Evolutionary conservation across 2,797 vertebrate genomes (phyloP), one percentile per base, ranked within the genome.

Genomic region (Nyctibius grandis): DNA sequence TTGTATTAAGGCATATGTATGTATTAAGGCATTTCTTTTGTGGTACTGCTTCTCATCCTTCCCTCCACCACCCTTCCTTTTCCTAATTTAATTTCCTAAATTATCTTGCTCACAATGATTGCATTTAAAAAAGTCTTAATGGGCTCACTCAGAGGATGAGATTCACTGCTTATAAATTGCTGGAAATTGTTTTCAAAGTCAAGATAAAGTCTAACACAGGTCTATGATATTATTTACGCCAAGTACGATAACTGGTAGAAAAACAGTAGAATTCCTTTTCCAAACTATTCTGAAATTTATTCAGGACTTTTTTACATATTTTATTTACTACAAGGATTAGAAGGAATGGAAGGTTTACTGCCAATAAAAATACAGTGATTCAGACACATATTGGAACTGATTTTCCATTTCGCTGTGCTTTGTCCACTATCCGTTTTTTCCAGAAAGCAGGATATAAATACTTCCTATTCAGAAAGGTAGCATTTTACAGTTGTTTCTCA

Each of bases 351-450:
- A 67, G 8, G 6, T 45, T 36, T 92, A n/a, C 5, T 33, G 12
- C 3, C 11, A 51, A 51, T 17, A 48, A 23, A 48, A 59, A 23
- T 9, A 28, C 4, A 51, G 0, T 74, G 56, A 34, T 87, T 91
- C 29, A 78, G 40, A 31, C 3, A 53, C 1, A 1, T 23, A 9
- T 29, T 54, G 8, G 20, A 79, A 56, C 1, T 63, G 1, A 0
- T 53, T 88, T 65, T 84, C 17, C 17, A 20, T 5, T 50, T 59
- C 8, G 15, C 8, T 59, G 9, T 22, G 3, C 3, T 67, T 77
- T 22, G 4, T 47, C 12, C 12, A 15, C 9, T 19, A 3, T 31
- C 17, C n/a, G 2, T 12, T 84, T 53, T 78, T 45, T 28, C 13
- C 9, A 18, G 33, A 53, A 69, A 57, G 3, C 22, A 60, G 19